These are phyloP conservation scores for Acanthoscelides obtectus DNA, from an alignment of 2,888 invertebrate genomes.

Conservation along the genomic window DNA sequence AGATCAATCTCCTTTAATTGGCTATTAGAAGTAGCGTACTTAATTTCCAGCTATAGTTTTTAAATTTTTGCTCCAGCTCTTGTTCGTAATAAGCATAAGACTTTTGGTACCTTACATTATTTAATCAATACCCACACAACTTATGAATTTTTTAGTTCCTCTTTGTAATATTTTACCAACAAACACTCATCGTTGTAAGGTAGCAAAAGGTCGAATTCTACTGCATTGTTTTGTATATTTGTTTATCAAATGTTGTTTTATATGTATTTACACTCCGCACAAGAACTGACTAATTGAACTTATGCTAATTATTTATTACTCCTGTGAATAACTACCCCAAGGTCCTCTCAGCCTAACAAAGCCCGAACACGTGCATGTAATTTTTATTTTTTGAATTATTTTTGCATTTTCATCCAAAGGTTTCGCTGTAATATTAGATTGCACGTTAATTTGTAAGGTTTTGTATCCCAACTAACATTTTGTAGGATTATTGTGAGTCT, in stretches of 20 bases:
- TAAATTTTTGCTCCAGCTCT: too few species aligned
- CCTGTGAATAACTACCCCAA: not conserved
- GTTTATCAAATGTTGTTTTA: not conserved
- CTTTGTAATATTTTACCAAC: too few species aligned
- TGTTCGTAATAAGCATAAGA: too few species aligned
- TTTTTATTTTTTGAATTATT: not conserved
- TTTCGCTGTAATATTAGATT: not conserved
- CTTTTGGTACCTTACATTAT: too few species aligned
- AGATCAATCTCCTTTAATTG: not conserved
- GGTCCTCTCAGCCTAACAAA: not conserved
- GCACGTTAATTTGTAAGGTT: not conserved
- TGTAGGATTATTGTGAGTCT: not conserved
- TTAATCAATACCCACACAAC: too few species aligned
- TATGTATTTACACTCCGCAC: not conserved
- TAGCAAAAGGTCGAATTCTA: not conserved
- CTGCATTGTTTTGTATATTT: not conserved
- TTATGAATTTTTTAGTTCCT: too few species aligned
- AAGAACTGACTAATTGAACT: not conserved
- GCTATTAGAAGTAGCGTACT: not conserved
- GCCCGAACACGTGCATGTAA: not conserved
- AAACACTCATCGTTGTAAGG: too few species aligned
- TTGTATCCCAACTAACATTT: not conserved
- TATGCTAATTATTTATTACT: not conserved
- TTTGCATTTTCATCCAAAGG: slow-evolving; percentile 2
- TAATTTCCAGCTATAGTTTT: not conserved